Evolutionary conservation across 1,140 invertebrate genomes (phyloP).

Genomic region (Steinernema khuongi): DNA sequence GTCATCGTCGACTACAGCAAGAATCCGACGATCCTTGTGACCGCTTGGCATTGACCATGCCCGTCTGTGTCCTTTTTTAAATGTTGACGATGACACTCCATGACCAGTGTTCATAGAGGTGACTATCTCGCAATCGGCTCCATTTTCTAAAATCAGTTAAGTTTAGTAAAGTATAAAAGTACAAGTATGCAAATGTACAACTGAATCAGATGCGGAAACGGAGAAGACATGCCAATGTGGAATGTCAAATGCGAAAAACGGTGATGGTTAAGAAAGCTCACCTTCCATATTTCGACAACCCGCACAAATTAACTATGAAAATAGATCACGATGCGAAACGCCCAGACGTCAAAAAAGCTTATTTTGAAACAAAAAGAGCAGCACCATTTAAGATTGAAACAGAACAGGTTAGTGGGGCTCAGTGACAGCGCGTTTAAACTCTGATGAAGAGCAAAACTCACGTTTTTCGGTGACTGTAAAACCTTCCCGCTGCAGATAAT

Average conservation of each 20-base stretch:
- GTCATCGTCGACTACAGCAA: slow-evolving; percentile 31
- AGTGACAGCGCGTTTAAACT: too few relatives aligned
- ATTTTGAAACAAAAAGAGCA: too few relatives aligned
- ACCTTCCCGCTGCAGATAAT: background rate
- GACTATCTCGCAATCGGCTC: background rate
- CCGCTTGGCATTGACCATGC: slow-evolving; percentile 41
- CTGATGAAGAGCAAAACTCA: background rate
- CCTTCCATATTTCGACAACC: too few relatives aligned
- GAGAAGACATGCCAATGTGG: background rate
- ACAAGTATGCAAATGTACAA: too few relatives aligned
- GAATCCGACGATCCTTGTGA: slow-evolving; percentile 33
- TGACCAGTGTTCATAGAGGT: background rate
- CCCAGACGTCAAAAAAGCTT: too few relatives aligned
- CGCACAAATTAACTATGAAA: too few relatives aligned
- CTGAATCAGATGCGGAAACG: too few relatives aligned
- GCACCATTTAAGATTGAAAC: too few relatives aligned
- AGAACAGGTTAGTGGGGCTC: too few relatives aligned
- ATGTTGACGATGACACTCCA: slow-evolving; percentile 18
- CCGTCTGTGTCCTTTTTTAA: slow-evolving; percentile 35
- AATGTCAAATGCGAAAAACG: too few relatives aligned
- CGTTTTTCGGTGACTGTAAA: background rate
- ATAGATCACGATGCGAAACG: too few relatives aligned
- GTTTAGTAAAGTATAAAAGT: background rate
- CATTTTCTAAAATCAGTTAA: background rate
- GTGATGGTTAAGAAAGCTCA: too few relatives aligned